A percentile compares a stretch with the other conserved stretches of the same genome.
Evolutionary conservation across 2,113 vertebrate genomes (phyloP).

Genomic region (Dipodomys ordii): DNA sequence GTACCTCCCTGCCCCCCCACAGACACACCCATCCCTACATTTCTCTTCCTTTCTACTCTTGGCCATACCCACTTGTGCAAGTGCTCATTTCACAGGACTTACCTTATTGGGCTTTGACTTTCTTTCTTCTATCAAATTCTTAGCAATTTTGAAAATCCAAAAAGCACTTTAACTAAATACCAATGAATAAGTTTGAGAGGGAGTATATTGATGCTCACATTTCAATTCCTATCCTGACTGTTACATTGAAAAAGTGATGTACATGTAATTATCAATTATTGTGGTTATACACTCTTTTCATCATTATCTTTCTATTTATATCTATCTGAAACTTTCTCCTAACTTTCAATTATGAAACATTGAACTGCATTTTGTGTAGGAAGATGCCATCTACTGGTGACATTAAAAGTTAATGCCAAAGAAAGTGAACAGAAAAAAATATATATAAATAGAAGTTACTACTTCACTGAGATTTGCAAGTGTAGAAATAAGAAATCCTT

Average conservation of each 20-base stretch:
- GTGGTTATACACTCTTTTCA: neutral
- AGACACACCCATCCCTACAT: too few relatives aligned
- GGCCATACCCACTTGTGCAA: too few relatives aligned
- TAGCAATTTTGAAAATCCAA: neutral
- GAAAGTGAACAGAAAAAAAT: neutral
- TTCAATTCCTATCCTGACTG: neutral
- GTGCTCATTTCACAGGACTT: too few relatives aligned
- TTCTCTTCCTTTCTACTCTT: too few relatives aligned
- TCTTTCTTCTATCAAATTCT: neutral
- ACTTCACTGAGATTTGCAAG: neutral
- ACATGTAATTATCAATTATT: neutral
- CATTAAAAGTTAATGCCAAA: slow-evolving; percentile 54
- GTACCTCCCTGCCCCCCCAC: too few relatives aligned
- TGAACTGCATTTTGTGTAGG: slow-evolving; percentile 60
- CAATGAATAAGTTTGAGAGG: neutral
- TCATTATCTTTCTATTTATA: neutral
- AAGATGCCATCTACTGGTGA: slow-evolving; percentile 75
- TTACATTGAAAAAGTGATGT: neutral
- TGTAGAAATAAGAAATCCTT: neutral
- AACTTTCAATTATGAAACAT: slow-evolving; percentile 10
- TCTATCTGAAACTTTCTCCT: neutral
- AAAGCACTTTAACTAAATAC: neutral
- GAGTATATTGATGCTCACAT: neutral
- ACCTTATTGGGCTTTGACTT: neutral
- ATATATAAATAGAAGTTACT: neutral